Base-by-base conservation (phyloP, 1,140 invertebrate species). In the Trichonephila clavata region DNA sequence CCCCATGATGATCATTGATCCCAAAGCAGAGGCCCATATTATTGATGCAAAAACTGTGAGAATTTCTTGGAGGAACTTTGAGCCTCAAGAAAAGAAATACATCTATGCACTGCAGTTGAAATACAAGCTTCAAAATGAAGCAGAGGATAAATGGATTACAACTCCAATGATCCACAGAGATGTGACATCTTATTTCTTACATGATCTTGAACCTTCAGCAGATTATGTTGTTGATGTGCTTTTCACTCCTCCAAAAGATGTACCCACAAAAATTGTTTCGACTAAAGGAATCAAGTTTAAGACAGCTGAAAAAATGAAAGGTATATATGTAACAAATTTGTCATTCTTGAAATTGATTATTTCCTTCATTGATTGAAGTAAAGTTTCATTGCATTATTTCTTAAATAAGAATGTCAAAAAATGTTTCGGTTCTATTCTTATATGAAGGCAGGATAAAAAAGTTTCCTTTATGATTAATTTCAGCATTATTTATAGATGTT, bases 61-160 rank as follows among this genome's bases (percentile, higher is more conserved):
- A 84, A 96, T 98, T 0, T 97, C 96, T 60, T 99, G 98, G 98
- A 97, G 97, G 94, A 97, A 97, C 95, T 98, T 99, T 94, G 96
- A 96, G 1, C 97, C 97, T 84, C 97, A 97, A 27, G 98, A 98
- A 95, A 95, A 98, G 93, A 97, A 97, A 88, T 97, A 97, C 94
- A 97, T 97, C 94, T 97, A 98, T 94, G 97, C 97, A 2, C 96
- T 97, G 24, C 97, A 97, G 94, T 94, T 98, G 20, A 96, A 97
- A 88, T 98, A 97, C 95, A 97, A 97, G 60, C 95, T 97, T 1
- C 97, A 97, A 81, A 97, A 97, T 65, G 97, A 94, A n/a, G 86
- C 88, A 10, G 93, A 94, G 6, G 94, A 94, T 39, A 83, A 94
- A 21, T 95, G 95, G 95, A 90, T 87, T n/a, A 97, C 97, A 0